Conservation (phyloP, 2,797 vertebrate genomes). For the Hylomyscus alleni region DNA sequence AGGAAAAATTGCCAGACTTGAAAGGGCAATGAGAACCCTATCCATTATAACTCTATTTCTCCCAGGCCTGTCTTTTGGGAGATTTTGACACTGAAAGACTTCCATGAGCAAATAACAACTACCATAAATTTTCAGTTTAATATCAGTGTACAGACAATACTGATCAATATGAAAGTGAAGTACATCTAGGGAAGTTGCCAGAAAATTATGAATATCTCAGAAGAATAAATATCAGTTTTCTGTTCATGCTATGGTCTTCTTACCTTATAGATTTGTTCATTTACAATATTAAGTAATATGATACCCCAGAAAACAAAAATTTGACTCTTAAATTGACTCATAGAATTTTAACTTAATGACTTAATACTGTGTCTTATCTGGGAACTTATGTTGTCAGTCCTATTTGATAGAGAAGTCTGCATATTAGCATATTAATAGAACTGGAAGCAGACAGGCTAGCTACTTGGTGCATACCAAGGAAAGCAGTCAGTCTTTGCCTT, state of each 20-base stretch:
- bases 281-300: neutral
- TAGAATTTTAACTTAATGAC: neutral
- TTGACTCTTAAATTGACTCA: neutral
- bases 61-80: slow-evolving; percentile 20
- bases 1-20: slow-evolving; percentile 37
- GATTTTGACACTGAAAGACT: slow-evolving; percentile 53
- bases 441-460: neutral
- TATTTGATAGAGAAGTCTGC: neutral
- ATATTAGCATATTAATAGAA: neutral
- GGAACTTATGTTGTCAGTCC: neutral
- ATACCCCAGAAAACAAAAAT: neutral
- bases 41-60: slow-evolving; percentile 34
- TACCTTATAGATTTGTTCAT: neutral
- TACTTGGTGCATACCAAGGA: neutral
- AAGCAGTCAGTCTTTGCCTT: neutral
- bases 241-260: neutral
- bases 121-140: slow-evolving; percentile 16
- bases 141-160: slow-evolving; percentile 52
- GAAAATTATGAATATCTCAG: slow-evolving; percentile 33
- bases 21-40: neutral
- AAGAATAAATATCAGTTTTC: slow-evolving; percentile 26
- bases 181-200: neutral
- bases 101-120: slow-evolving; percentile 68
- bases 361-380: neutral
- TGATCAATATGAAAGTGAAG: slow-evolving; percentile 52